These are phyloP conservation scores for Cisticola juncidis DNA, from an alignment of 2,113 vertebrate genomes.

Conservation along the genomic window DNA sequence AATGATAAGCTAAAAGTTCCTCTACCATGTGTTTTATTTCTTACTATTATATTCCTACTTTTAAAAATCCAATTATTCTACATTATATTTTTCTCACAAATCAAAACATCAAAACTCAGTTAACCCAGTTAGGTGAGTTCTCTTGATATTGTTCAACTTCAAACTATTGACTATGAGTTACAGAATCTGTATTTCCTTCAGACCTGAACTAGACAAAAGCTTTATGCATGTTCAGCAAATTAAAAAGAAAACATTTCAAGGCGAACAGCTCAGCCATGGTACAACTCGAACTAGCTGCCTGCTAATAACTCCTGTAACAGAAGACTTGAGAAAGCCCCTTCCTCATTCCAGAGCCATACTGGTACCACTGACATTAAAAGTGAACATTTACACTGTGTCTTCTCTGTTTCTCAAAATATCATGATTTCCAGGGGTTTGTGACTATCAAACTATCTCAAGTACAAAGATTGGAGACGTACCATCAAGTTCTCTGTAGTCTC, in stretches of 20 bases:
- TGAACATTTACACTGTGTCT: not conserved
- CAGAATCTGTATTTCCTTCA: not conserved
- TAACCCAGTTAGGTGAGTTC: not conserved
- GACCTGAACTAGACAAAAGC: not conserved
- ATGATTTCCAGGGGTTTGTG: not conserved
- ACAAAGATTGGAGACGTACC: fast-evolving
- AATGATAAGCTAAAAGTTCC: not conserved
- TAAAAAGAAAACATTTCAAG: not conserved
- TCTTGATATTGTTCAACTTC: not conserved
- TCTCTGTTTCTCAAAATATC: not conserved
- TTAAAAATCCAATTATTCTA: not conserved
- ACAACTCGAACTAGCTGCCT: not conserved
- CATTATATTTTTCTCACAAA: not conserved
- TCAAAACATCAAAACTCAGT: not conserved
- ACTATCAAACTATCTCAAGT: not conserved
- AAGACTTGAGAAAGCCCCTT: not conserved
- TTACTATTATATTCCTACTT: not conserved
- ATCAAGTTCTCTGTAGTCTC: not conserved
- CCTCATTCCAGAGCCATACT: too few relatives aligned
- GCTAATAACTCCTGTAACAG: fast-evolving
- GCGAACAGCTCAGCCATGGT: not conserved
- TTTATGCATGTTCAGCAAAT: not conserved
- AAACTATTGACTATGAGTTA: not conserved
- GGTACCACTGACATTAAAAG: fast-evolving
- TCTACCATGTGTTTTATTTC: not conserved